These are phyloP conservation scores for Sebastes hubbsi DNA, from an alignment of 2,797 vertebrate genomes.

Conservation along the genomic window DNA sequence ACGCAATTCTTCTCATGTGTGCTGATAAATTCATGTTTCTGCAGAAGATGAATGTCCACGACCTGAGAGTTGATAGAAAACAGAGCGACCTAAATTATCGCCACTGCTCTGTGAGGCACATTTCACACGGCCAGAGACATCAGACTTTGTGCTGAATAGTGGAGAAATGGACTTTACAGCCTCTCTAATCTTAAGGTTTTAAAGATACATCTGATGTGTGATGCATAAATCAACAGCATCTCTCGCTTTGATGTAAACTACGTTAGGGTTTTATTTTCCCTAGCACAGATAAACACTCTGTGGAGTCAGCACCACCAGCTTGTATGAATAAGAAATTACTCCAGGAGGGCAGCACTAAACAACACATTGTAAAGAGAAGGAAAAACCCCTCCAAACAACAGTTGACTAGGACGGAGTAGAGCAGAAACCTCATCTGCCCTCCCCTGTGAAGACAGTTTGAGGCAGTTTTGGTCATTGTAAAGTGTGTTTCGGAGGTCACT, in stretches of 20 bases:
- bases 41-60: constrained; percentile 44
- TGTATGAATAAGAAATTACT: constrained; percentile 39
- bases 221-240: constrained; percentile 34
- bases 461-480: background rate
- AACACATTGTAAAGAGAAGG: constrained; percentile 1
- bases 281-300: constrained; percentile 21
- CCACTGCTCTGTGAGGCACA: constrained; percentile 35
- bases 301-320: constrained; percentile 21
- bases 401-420: constrained; percentile 4
- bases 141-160: constrained; percentile 35
- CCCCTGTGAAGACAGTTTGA: background rate
- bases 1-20: background rate
- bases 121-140: constrained; percentile 42
- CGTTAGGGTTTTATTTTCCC: background rate
- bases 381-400: constrained; percentile 1
- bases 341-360: constrained; percentile 1
- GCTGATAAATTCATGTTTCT: background rate
- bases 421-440: constrained; percentile 13
- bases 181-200: background rate
- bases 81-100: constrained; percentile 62
- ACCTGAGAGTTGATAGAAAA: constrained; percentile 56
- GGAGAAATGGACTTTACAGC: background rate
- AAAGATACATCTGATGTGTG: constrained; percentile 17
- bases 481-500: background rate
- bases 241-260: constrained; percentile 39